Evolutionary conservation across 2,113 vertebrate genomes (phyloP), one percentile per base, ranked within the genome.

Genomic region (Tamias sibiricus): DNA sequence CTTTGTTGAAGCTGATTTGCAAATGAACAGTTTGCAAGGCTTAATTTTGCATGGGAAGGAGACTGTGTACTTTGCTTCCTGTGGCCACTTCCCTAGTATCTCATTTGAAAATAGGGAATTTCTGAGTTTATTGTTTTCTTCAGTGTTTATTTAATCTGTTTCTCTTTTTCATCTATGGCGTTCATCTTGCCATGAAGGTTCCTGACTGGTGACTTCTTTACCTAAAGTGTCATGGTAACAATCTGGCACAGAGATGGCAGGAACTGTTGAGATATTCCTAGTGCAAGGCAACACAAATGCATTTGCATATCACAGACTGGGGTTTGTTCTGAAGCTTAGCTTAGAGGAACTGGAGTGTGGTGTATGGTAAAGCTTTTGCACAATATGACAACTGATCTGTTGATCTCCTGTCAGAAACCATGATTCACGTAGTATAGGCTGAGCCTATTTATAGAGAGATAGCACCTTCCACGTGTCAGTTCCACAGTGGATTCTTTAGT

Each of bases 331-430:
- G 19, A 44, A 32, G 93, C 30, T 40, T 26, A 59, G 47, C 52
- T 91, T 68, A 35, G 49, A 49, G 93, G n/a, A 94, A 91, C 52
- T 30, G 52, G 37, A 57, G 30, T 85, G 35, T 87, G 66, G 49
- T 42, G 14, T 80, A 11, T 3, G 37, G 30, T 32, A 90, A 75
- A 96, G 47, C 68, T 54, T 97, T 72, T 69, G 22, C 8, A 3
- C 0, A 57, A 93, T 90, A 93, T 92, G 64, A 75, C 89, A 96
- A 96, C 94, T 87, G n/a, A 57, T 93, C 68, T 93, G 86, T 96
- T 97, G 96, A 85, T n/a, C 94, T 98, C 81, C 94, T 96, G 80
- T 98, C 68, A 89, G 92, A 47, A 37, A 54, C 75, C 40, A 44
- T 85, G 90, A 95, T 97, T 94, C 95, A 57, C 62, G 83, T 85